These are phyloP conservation scores for Chironomus striatipennis DNA, from an alignment of 1,140 invertebrate species.

Conservation along the genomic window DNA sequence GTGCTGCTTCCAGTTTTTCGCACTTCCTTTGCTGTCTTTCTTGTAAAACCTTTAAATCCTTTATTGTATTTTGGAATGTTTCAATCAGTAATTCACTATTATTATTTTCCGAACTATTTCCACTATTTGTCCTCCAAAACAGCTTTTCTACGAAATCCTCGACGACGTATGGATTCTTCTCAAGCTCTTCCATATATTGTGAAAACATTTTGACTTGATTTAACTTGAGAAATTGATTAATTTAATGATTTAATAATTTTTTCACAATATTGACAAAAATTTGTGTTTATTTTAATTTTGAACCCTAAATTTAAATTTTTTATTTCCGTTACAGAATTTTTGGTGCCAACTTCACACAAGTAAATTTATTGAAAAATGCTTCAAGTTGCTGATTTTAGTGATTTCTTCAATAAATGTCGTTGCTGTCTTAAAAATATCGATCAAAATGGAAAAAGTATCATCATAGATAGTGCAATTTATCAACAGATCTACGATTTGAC, in stretches of 20 bases:
- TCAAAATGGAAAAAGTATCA: neutral
- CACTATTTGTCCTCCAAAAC: conserved; percentile 82
- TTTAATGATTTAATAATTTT: too few species aligned
- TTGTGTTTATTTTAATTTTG: too few species aligned
- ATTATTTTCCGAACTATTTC: conserved; percentile 60
- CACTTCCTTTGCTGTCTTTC: conserved; percentile 82
- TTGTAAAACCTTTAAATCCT: conserved; percentile 65
- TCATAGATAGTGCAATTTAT: neutral
- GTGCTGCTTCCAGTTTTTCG: conserved; percentile 69
- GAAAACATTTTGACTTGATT: conserved; percentile 71
- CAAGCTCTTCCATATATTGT: conserved; percentile 73
- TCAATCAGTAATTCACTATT: conserved; percentile 75
- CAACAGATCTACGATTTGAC: neutral
- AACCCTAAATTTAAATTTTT: too few species aligned
- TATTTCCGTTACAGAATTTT: too few species aligned
- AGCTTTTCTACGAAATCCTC: conserved; percentile 95
- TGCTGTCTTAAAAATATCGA: neutral
- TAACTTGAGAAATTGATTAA: too few species aligned
- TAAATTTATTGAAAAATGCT: too few species aligned
- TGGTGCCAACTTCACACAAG: too few species aligned
- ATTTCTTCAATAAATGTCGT: neutral
- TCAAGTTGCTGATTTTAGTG: too few species aligned
- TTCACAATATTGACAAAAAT: too few species aligned
- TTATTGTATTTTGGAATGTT: conserved; percentile 86
- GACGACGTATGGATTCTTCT: conserved; percentile 91